Evolutionary conservation across 2,113 vertebrate genomes (phyloP).

Genomic region (Otus sunia): DNA sequence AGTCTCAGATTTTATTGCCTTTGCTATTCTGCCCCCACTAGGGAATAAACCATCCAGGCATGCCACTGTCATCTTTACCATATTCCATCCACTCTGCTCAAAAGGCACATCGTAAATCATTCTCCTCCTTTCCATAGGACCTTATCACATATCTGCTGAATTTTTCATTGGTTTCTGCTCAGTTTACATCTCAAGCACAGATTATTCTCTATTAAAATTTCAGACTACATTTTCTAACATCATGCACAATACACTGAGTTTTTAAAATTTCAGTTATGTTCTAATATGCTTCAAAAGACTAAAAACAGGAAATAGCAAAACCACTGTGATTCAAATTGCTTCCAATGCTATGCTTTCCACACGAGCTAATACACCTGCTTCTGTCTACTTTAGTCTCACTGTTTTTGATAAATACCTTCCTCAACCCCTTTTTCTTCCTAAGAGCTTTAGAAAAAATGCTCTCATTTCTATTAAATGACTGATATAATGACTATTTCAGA

Average conservation of each 20-base stretch:
- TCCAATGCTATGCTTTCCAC: background rate
- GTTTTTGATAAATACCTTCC: background rate
- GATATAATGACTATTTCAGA: background rate
- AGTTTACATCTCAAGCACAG: background rate
- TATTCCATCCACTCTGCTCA: background rate
- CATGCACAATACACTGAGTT: background rate
- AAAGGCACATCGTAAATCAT: background rate
- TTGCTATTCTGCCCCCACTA: background rate
- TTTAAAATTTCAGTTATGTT: background rate
- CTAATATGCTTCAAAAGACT: background rate
- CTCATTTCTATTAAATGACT: background rate
- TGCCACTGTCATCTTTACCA: background rate
- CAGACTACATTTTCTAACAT: background rate
- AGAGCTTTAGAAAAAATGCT: background rate
- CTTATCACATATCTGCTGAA: background rate
- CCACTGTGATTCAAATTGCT: background rate
- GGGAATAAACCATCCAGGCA: background rate
- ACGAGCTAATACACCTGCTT: background rate
- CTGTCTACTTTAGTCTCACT: background rate
- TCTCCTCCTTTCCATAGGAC: background rate
- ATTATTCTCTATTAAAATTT: background rate
- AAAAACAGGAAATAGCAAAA: background rate
- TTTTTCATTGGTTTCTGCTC: background rate
- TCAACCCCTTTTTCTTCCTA: fast-evolving
- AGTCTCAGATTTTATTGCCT: background rate